Evolutionary conservation across 2,113 vertebrate species (phyloP), one percentile per base, ranked within the genome.

Genomic region (Sebastes fasciatus): DNA sequence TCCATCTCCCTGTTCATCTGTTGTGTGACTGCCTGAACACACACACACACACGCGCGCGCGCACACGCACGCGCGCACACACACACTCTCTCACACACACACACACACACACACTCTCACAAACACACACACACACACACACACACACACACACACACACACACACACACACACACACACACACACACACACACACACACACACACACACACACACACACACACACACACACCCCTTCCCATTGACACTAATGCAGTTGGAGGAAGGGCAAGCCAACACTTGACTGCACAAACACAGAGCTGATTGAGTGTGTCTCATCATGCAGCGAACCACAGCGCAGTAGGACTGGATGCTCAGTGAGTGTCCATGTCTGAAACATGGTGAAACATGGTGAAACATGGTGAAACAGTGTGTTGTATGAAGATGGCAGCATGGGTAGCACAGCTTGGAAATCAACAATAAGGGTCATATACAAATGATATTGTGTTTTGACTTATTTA

Each of bases 1-100:
- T 58, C 77, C 58, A 74, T 49, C 52, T 74, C 63, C 4, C 63
- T 49, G 67, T 76, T 79, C 80, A 80, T 89, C 83, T 83, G 79
- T 52, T 51, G 70, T 63, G 74, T 43, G 49, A 68, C 57, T 23
- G 69, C 63, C 7, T 76, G 63, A 69, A 65, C 58, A 68, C 43
- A 23, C 43, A 23, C 11, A 55, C n/a, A n/a, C 21, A 49, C 57
- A 34, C 61, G 21, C 69, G 49, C 69, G 48, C 42, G 8, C 34
- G 71, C 46, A 26, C 55, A 26, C 54, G 48, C 60, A 71, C 68
- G 64, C 69, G 58, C 68, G 60, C 43, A 55, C 57, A 64, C 61
- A 46, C 26, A 67, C n/a, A n/a, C n/a, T n/a, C n/a, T n/a, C n/a
- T n/a, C n/a, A n/a, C n/a, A n/a, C n/a, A n/a, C n/a, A 65, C 58